These are phyloP conservation scores for Pelecanoides urinatrix DNA, from an alignment of 2,113 vertebrate genomes.

Conservation along the genomic window DNA sequence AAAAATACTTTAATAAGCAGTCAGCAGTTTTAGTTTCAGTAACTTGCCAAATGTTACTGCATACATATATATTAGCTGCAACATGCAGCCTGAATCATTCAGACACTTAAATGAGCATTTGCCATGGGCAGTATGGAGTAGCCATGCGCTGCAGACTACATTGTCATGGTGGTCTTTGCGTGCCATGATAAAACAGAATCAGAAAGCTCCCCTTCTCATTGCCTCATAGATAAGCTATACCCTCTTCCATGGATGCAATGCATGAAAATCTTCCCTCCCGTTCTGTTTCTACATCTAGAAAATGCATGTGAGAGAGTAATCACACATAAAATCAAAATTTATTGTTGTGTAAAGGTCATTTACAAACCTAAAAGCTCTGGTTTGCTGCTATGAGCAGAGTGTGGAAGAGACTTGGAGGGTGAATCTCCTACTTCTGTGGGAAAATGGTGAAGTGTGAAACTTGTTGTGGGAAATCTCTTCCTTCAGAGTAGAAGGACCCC, in stretches of 20 bases:
- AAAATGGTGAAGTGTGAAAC: not conserved
- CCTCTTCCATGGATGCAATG: not conserved
- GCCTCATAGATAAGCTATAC: not conserved
- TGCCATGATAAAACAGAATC: not conserved
- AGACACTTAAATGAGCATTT: not conserved
- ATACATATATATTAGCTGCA: not conserved
- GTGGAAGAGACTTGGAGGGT: not conserved
- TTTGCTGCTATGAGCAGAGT: not conserved
- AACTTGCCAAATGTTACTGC: not conserved
- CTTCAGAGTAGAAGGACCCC: not conserved
- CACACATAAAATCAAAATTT: not conserved
- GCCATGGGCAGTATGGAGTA: not conserved
- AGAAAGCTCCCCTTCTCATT: not conserved
- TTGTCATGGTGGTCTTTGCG: not conserved
- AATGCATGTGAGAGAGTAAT: not conserved
- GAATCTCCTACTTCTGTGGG: not conserved
- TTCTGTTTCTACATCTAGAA: not conserved
- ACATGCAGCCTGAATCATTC: not conserved
- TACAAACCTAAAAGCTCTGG: not conserved
- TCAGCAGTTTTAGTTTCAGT: constrained; percentile 40
- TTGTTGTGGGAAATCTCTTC: not conserved
- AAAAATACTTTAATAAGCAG: constrained; percentile 23
- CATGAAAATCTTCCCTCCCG: not conserved
- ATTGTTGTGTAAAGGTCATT: not conserved
- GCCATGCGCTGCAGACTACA: not conserved